Evolutionary conservation across 2,888 invertebrate species (phyloP), one percentile per base, ranked within the genome.

Genomic region (Teinopalpus imperialis): DNA sequence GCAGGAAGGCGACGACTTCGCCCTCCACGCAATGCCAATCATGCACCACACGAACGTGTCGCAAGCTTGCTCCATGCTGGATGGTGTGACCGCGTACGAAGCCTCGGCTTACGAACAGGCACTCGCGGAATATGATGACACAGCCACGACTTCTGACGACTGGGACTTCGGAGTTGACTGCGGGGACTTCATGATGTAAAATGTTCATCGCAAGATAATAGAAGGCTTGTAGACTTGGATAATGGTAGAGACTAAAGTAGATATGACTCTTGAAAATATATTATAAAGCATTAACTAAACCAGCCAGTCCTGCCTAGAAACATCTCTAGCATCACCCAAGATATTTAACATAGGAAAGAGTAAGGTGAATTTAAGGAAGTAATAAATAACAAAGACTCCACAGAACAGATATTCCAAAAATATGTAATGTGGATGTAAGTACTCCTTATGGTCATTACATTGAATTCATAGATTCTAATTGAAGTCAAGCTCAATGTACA

Each of bases 151-250:
- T 0, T 89, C 90, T 1, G 92, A 93, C 58, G 93, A 93, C 58
- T 93, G 92, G 82, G 93, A 93, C 69, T 90, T 92, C 49, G 92
- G 93, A 29, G 91, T 93, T 51, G 94, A 94, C 68, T 94, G 93
- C 66, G 93, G 93, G 0, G 94, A 93, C 61, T 92, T 93, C 66
- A 92, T 92, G 89, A 92, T 92, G 89, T 92, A 91, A 73, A 61
- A 27, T 20, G 9, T 12, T 16, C 14, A 7, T 12, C 13, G 3
- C 24, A 14, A 21, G 10, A 20, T n/a, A 37, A 20, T 14, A 24
- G 4, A n/a, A n/a, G 7, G 2, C n/a, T n/a, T n/a, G n/a, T n/a
- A n/a, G 7, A 12, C 6, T 21, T 24, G 18, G 16, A n/a, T 7
- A 1, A 23, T 13, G n/a, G 27, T 37, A 24, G 10, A 37, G 8